Evolutionary conservation across 1,140 invertebrate species (phyloP).

Genomic region (Andricus grossulariae): DNA sequence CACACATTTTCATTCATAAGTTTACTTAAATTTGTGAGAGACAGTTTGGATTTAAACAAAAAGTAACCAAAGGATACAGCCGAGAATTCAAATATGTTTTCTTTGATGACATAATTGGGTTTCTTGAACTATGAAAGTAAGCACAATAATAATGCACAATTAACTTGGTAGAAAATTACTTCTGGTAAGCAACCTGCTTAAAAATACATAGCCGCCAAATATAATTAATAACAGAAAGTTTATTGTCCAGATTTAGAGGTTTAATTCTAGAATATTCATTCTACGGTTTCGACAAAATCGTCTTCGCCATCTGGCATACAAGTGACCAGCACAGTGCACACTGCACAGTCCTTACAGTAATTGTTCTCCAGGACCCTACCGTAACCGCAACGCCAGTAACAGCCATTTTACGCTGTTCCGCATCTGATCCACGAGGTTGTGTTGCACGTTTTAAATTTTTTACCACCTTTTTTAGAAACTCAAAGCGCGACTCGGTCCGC

Average conservation of each 20-base stretch:
- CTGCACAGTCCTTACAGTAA: constrained; percentile 26
- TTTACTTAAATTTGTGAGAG: too few species aligned
- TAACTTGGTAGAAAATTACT: too few species aligned
- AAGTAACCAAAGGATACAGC: too few species aligned
- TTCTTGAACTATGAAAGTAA: too few species aligned
- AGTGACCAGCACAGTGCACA: constrained; percentile 43
- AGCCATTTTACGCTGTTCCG: constrained; percentile 11
- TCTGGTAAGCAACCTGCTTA: too few species aligned
- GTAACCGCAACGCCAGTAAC: neutral
- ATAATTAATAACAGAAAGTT: too few species aligned
- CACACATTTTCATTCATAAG: too few species aligned
- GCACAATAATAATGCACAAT: too few species aligned
- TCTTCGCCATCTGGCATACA: constrained; percentile 55
- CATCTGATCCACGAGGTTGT: neutral
- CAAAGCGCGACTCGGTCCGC: constrained; percentile 9
- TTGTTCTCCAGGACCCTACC: constrained; percentile 39
- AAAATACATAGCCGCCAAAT: too few species aligned
- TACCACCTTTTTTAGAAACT: neutral
- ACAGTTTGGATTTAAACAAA: too few species aligned
- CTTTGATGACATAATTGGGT: too few species aligned
- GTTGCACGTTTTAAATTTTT: neutral
- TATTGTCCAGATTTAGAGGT: neutral
- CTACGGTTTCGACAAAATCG: constrained; percentile 41
- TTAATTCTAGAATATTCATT: constrained; percentile 41
- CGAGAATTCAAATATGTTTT: too few species aligned